phyloP scores from a whole-genome alignment of 2,797 vertebrate species.

The Jordanella pulchra region DNA sequence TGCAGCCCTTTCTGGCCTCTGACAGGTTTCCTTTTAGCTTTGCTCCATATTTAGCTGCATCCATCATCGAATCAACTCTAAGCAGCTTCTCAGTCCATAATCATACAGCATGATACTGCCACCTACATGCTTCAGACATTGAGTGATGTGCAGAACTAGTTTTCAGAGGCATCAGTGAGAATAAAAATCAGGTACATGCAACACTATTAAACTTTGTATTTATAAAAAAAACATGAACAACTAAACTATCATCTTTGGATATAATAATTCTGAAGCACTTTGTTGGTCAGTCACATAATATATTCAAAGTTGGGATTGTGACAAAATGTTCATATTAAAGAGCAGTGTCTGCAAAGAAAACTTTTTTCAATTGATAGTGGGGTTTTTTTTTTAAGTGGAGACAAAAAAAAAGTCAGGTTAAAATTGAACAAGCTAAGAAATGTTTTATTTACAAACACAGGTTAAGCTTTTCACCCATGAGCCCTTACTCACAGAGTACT shows the following conservation, averaged over 20 bases:
- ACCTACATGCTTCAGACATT: not conserved
- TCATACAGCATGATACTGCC: not conserved
- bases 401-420: conserved; percentile 22
- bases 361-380: not conserved
- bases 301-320: not conserved
- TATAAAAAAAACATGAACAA: no score
- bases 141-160: not conserved
- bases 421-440: conserved; percentile 80
- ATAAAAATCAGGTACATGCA: no score
- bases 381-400: not conserved
- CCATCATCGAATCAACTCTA: not conserved
- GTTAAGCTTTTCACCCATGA: conserved; percentile 46
- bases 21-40: not conserved
- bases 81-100: not conserved
- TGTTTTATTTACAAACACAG: conserved; percentile 79
- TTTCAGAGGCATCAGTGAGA: not conserved
- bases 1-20: no score
- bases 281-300: not conserved
- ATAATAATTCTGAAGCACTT: not conserved
- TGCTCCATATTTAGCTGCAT: not conserved
- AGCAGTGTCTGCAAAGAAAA: not conserved
- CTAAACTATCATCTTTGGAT: no score
- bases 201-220: no score
- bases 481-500: conserved; percentile 54
- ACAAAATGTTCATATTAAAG: not conserved